These are phyloP conservation scores for Actinia tenebrosa DNA, from an alignment of 64 coral and sea anemone genomes.

Conservation along the genomic window DNA sequence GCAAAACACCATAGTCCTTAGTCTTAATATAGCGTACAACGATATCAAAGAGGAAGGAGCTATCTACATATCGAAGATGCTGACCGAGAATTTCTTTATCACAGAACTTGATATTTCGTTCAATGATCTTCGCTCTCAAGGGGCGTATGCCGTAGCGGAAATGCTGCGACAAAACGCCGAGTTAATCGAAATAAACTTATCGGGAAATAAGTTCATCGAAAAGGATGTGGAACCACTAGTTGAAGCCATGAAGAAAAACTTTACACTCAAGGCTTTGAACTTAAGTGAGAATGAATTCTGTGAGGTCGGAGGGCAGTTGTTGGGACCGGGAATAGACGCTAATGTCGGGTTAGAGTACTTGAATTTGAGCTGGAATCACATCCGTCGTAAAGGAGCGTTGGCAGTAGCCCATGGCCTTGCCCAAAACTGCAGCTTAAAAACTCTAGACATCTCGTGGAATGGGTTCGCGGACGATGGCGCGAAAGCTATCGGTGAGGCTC, in stretches of 20 bases:
- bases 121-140: slow-evolving; percentile 81
- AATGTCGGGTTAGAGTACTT: slow-evolving; percentile 88
- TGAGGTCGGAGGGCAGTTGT: slow-evolving; percentile 66
- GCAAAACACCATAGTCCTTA: slow-evolving; percentile 58
- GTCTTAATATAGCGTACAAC: slow-evolving; percentile 73
- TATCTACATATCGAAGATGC: slow-evolving; percentile 88
- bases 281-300: slow-evolving; percentile 77
- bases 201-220: slow-evolving; percentile 67
- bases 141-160: slow-evolving; percentile 85
- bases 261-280: slow-evolving; percentile 83
- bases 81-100: slow-evolving; percentile 88
- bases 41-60: slow-evolving; percentile 73
- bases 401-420: slow-evolving; percentile 59
- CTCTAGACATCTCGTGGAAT: slow-evolving; percentile 85
- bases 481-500: slow-evolving; percentile 60
- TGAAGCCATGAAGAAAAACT: slow-evolving; percentile 89
- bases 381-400: slow-evolving; percentile 71
- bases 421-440: slow-evolving; percentile 73
- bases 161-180: slow-evolving; percentile 84
- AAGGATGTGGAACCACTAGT: slow-evolving; percentile 91
- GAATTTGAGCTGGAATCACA: slow-evolving; percentile 88
- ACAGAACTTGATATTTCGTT: slow-evolving; percentile 87
- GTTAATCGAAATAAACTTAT: slow-evolving; percentile 78
- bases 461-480: slow-evolving; percentile 91
- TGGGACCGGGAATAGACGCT: slow-evolving; percentile 79